phyloP scores from a whole-genome alignment of 2,113 vertebrate species.

The Cyprinus carpio region DNA sequence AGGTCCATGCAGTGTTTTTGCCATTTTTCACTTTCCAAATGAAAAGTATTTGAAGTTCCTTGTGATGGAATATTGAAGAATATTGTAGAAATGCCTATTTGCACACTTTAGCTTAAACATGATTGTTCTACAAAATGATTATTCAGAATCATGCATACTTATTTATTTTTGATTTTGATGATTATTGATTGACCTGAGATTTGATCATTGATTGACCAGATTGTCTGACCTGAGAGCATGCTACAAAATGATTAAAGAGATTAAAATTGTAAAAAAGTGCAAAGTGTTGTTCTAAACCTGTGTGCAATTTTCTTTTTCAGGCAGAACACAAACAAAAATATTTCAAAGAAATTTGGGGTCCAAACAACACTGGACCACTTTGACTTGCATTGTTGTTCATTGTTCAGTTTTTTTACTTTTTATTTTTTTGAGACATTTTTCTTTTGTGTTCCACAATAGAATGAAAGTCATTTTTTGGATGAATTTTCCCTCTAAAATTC shows the following conservation, averaged over 20 bases:
- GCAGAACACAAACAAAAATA: neutral
- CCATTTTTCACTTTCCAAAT: conserved; percentile 18
- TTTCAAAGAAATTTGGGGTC: neutral
- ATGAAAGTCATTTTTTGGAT: neutral
- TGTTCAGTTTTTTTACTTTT: too few relatives aligned
- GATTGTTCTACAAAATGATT: neutral
- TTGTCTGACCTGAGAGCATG: neutral
- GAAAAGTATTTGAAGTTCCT: neutral
- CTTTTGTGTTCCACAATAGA: neutral
- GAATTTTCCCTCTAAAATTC: neutral
- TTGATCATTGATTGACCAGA: too few relatives aligned
- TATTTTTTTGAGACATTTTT: too few relatives aligned
- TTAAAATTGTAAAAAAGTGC: neutral
- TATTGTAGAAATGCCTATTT: neutral
- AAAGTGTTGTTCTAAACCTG: neutral
- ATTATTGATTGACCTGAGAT: too few relatives aligned
- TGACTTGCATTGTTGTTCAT: neutral
- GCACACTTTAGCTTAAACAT: neutral
- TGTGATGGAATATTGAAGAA: neutral
- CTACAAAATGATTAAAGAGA: neutral
- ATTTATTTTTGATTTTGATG: neutral
- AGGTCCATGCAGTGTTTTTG: neutral
- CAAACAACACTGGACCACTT: neutral
- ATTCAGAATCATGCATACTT: neutral
- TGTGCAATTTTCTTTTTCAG: neutral